These are phyloP conservation scores for Lethocerus indicus DNA, from an alignment of 1,140 invertebrate genomes.

Conservation along the genomic window DNA sequence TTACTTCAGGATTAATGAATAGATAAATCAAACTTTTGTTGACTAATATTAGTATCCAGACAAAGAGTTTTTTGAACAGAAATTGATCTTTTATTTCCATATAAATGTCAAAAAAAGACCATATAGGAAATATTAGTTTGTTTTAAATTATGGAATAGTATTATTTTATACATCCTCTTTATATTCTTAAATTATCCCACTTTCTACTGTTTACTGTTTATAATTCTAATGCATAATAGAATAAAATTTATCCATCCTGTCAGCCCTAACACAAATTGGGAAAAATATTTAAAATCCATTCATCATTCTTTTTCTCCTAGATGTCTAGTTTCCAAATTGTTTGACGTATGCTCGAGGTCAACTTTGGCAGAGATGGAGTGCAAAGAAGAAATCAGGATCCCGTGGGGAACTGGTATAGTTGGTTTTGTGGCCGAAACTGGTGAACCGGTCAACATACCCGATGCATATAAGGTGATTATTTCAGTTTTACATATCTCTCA, in stretches of 20 bases:
- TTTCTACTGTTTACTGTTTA: too few species aligned
- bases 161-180: not conserved
- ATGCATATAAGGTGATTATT: constrained; percentile 74
- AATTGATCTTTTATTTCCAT: too few species aligned
- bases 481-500: too few species aligned
- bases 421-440: constrained; percentile 87
- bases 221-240: too few species aligned
- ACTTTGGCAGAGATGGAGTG: constrained; percentile 82
- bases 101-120: not conserved
- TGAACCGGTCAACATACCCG: constrained; percentile 83
- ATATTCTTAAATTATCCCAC: not conserved
- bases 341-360: constrained; percentile 81
- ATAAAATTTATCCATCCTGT: too few species aligned
- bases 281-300: not conserved
- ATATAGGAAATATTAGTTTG: not conserved
- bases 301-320: constrained; percentile 23
- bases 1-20: too few species aligned
- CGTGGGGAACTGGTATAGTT: constrained; percentile 80
- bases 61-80: too few species aligned
- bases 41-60: too few species aligned
- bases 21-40: too few species aligned
- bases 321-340: constrained; percentile 79
- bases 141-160: too few species aligned
- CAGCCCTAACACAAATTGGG: too few species aligned
- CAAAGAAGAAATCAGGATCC: constrained; percentile 80